These are phyloP conservation scores for Chionodraco myersi DNA, from an alignment of 2,113 vertebrate species.

Conservation along the genomic window DNA sequence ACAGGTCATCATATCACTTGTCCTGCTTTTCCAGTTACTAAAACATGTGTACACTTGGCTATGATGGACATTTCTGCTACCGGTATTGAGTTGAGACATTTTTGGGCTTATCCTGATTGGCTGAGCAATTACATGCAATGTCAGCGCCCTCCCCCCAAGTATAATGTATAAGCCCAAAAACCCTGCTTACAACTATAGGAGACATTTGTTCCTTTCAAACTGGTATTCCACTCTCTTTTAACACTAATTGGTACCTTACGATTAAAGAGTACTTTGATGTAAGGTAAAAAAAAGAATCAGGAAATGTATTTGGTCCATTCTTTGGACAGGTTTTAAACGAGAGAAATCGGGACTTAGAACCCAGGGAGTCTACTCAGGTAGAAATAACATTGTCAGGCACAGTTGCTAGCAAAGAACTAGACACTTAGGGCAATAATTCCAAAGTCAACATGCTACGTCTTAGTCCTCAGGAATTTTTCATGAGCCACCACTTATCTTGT, in stretches of 20 bases:
- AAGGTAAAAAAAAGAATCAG: slow-evolving; percentile 7
- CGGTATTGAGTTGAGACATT: not conserved
- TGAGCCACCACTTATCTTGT: slow-evolving; percentile 86
- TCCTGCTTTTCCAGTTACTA: not conserved
- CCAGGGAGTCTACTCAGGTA: slow-evolving; percentile 58
- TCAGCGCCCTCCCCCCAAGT: not conserved
- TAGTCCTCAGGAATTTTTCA: slow-evolving; percentile 83
- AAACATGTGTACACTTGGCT: not conserved
- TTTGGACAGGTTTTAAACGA: slow-evolving; percentile 51
- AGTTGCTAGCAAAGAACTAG: slow-evolving; percentile 63
- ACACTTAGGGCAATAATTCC: slow-evolving; percentile 73
- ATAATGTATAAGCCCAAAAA: not conserved
- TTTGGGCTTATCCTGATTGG: not conserved
- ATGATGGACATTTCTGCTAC: not conserved
- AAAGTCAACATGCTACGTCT: slow-evolving; percentile 78
- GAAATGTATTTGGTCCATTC: slow-evolving; percentile 41
- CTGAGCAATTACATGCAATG: not conserved
- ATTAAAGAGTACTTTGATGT: slow-evolving; percentile 25
- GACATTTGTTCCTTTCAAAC: not conserved
- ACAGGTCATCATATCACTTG: not conserved
- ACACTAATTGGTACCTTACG: not conserved
- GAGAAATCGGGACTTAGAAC: slow-evolving; percentile 39
- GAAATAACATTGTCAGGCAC: slow-evolving; percentile 74
- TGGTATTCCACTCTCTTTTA: not conserved
- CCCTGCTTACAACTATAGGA: not conserved